These are phyloP conservation scores for Heliconius ismenius DNA, from an alignment of 2,888 invertebrate genomes.

Conservation along the genomic window DNA sequence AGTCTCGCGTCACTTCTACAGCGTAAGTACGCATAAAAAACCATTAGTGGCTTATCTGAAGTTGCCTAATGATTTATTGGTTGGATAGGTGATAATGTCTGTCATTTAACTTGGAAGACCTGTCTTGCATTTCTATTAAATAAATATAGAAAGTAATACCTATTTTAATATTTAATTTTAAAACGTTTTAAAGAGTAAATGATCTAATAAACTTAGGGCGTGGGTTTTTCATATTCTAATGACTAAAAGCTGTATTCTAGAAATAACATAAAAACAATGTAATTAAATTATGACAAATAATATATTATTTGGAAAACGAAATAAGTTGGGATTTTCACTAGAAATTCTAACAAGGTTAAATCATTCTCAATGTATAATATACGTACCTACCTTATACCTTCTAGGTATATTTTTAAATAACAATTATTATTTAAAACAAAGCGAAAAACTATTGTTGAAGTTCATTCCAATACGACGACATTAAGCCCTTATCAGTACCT, in stretches of 20 bases:
- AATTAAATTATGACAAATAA: too few species aligned
- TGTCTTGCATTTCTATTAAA: conserved; percentile 11
- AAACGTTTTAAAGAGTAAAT: too few species aligned
- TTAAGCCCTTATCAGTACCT: conserved; percentile 38
- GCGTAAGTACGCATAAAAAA: conserved; percentile 24
- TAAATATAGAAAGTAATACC: background rate
- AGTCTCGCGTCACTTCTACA: conserved; percentile 9
- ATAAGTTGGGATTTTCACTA: background rate
- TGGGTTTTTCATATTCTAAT: too few species aligned
- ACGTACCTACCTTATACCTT: background rate
- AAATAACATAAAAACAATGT: too few species aligned
- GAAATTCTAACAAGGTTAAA: background rate
- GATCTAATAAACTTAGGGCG: too few species aligned
- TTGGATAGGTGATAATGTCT: conserved; percentile 34
- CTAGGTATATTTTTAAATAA: background rate
- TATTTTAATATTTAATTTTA: background rate
- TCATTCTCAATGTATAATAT: background rate
- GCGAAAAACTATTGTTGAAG: background rate
- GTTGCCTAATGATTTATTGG: conserved; percentile 35
- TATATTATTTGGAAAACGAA: too few species aligned
- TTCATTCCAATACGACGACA: conserved; percentile 16
- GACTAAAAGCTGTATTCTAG: too few species aligned
- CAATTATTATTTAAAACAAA: background rate
- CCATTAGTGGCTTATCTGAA: conserved; percentile 36
- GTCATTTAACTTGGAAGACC: conserved; percentile 30